phyloP scores from a whole-genome alignment of 2,797 vertebrate species.

The Chaenodraco wilsoni region DNA sequence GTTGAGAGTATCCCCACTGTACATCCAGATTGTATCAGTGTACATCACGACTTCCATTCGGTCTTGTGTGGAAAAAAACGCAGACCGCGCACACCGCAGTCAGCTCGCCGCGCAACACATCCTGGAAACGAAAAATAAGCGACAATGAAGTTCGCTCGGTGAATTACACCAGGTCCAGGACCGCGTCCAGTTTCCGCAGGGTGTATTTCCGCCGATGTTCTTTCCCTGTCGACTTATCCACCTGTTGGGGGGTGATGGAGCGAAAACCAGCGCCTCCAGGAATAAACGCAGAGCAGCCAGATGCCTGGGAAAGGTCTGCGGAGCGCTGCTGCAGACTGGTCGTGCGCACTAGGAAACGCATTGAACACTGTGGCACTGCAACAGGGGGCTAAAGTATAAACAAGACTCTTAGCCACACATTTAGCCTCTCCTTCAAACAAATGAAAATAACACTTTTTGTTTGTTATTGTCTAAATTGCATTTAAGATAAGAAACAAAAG shows the following conservation, averaged over 20 bases:
- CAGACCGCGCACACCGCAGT: conserved; percentile 48
- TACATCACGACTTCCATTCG: conserved; percentile 63
- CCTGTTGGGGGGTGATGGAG: conserved; percentile 71
- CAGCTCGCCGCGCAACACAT: conserved; percentile 51
- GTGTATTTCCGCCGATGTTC: conserved; percentile 12
- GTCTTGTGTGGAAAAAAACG: conserved; percentile 22
- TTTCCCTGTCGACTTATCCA: conserved; percentile 56
- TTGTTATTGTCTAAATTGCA: background rate
- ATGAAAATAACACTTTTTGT: conserved; percentile 9
- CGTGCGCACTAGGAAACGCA: conserved; percentile 79
- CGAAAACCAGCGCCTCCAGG: conserved; percentile 50
- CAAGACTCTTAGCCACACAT: conserved; percentile 13
- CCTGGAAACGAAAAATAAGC: conserved; percentile 42
- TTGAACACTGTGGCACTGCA: conserved; percentile 52
- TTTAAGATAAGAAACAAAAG: background rate
- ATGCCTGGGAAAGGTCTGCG: conserved; percentile 67
- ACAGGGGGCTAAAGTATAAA: conserved; percentile 22
- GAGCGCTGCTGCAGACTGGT: conserved; percentile 71
- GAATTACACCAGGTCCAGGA: conserved; percentile 30
- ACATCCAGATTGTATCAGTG: conserved; percentile 53
- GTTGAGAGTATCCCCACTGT: conserved; percentile 35
- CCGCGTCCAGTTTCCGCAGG: conserved; percentile 18
- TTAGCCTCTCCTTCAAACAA: conserved; percentile 15
- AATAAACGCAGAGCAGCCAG: conserved; percentile 54
- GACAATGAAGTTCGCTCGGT: conserved; percentile 55